phyloP scores from a whole-genome alignment of 2,888 invertebrate species.

The Onthophagus sagittarius region DNA sequence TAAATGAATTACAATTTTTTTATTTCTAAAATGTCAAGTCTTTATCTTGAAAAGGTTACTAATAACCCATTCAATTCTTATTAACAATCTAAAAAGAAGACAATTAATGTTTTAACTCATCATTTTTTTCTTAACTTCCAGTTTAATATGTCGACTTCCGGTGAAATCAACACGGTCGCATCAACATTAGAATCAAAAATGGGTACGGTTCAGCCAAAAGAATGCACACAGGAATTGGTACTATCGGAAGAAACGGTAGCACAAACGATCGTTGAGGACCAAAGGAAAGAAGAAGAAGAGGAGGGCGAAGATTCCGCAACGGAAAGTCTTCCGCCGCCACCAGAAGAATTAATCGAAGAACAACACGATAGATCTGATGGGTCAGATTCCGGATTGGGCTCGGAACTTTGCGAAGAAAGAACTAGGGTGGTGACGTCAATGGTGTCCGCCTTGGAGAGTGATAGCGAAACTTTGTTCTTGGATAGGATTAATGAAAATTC shows the following conservation, averaged over 20 bases:
- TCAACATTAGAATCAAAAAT: conserved; percentile 15
- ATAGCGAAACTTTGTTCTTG: conserved; percentile 53
- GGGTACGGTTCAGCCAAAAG: conserved; percentile 12
- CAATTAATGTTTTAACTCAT: neutral
- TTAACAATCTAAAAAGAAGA: too few species aligned
- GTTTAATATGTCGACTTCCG: conserved; percentile 32
- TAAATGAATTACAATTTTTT: too few species aligned
- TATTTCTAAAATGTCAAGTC: too few species aligned
- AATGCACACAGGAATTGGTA: neutral
- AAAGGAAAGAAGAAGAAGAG: conserved; percentile 12
- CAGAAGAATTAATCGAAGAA: conserved; percentile 55
- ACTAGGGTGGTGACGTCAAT: conserved; percentile 42
- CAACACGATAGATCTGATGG: conserved; percentile 71
- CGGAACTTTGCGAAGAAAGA: conserved; percentile 64
- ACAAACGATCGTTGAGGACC: neutral
- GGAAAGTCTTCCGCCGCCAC: conserved; percentile 58
- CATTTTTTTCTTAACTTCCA: conserved; percentile 26
- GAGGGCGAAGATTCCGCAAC: conserved; percentile 60
- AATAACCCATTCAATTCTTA: too few species aligned
- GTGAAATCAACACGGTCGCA: conserved; percentile 18
- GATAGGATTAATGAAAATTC: conserved; percentile 42
- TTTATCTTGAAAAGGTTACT: too few species aligned
- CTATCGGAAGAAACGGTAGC: neutral
- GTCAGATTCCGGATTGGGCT: conserved; percentile 79
- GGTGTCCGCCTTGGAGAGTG: conserved; percentile 44